Percentiles rank a stretch among this genome's conserved stretches.
phyloP scores from a whole-genome alignment of 2,888 invertebrate genomes.

The Oligia fasciuncula region DNA sequence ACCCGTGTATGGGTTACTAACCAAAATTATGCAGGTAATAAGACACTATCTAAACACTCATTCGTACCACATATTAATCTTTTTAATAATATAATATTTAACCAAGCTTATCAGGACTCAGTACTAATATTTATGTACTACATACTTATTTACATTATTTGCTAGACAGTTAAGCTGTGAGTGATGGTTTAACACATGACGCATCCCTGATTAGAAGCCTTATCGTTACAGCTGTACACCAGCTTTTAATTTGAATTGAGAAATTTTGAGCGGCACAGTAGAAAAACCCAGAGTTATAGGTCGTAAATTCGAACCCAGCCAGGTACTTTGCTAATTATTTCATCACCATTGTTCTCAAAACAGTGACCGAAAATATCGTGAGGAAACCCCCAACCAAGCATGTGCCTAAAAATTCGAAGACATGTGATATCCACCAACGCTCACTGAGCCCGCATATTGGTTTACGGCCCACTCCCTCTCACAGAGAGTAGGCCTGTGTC shows the following conservation, averaged over 20 bases:
- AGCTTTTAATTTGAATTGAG: constrained; percentile 2
- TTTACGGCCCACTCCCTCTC: background rate
- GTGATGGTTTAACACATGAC: constrained; percentile 52
- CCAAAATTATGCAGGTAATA: background rate
- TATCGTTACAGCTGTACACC: constrained; percentile 57
- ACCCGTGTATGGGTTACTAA: background rate
- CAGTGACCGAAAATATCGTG: background rate
- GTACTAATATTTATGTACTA: constrained; percentile 41
- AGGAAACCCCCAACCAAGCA: background rate
- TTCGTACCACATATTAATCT: constrained; percentile 5
- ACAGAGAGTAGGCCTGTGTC: background rate
- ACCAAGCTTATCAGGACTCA: constrained; percentile 35
- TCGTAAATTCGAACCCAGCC: background rate
- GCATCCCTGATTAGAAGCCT: constrained; percentile 62
- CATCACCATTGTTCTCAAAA: background rate
- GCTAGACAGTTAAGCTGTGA: constrained; percentile 21
- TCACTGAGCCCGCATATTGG: background rate
- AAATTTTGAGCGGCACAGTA: background rate
- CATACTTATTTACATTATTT: constrained; percentile 49
- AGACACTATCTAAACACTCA: constrained; percentile 13
- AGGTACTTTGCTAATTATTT: background rate
- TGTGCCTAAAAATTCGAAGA: background rate
- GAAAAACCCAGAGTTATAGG: background rate
- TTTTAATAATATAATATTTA: constrained; percentile 24
- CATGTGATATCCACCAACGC: background rate